phyloP scores from a whole-genome alignment of 1,140 invertebrate genomes.

The Eriosoma lanigerum region DNA sequence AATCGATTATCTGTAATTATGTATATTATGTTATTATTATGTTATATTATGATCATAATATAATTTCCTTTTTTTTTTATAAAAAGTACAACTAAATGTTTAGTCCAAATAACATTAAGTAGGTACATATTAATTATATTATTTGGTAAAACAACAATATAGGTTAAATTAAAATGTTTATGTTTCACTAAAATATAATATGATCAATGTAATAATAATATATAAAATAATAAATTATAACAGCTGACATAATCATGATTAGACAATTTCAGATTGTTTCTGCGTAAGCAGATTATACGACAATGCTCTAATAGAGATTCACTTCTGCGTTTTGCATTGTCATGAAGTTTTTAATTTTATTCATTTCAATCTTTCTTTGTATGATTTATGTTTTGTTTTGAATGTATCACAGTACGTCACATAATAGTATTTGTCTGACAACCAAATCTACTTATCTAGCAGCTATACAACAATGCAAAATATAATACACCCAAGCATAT shows the following conservation, averaged over 20 bases:
- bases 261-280: conserved; percentile 5
- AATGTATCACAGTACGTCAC: conserved; percentile 1
- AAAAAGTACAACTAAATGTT: no score
- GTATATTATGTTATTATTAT: no score
- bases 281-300: neutral
- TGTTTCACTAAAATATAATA: neutral
- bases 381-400: conserved; percentile 17
- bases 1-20: neutral
- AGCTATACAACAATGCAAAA: conserved; percentile 9
- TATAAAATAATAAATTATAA: neutral
- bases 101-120: no score
- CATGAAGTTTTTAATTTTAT: conserved; percentile 32
- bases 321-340: conserved; percentile 31
- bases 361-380: conserved; percentile 7
- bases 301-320: neutral
- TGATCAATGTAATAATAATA: neutral
- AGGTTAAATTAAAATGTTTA: no score
- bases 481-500: conserved; percentile 13
- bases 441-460: conserved; percentile 4
- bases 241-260: neutral
- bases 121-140: neutral
- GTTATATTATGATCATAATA: no score
- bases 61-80: no score
- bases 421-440: conserved; percentile 12
- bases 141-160: no score